phyloP scores from a whole-genome alignment of 2,888 invertebrate species.

The Acanthosepion pharaonis region DNA sequence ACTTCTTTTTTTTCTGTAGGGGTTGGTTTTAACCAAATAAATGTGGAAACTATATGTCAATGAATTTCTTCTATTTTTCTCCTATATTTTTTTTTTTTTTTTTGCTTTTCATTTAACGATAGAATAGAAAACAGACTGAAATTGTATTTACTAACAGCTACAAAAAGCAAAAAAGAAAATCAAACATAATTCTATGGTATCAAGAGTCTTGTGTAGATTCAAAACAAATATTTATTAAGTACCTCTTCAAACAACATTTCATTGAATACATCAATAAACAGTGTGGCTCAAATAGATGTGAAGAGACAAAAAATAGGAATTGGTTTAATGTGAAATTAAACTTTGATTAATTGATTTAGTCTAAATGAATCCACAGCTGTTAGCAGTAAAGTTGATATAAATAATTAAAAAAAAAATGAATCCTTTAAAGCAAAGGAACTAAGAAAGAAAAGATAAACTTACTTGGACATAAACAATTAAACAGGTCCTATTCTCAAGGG shows the following conservation, averaged over 20 bases:
- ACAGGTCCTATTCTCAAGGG: neutral
- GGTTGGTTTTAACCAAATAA: neutral
- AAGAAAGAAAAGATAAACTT: neutral
- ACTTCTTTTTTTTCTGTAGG: neutral
- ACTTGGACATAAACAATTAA: neutral
- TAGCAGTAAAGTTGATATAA: neutral
- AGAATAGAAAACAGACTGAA: neutral
- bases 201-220: neutral
- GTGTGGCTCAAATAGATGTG: neutral
- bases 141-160: neutral
- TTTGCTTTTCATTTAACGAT: neutral
- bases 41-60: neutral
- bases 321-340: slow-evolving; percentile 17
- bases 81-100: neutral
- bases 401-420: neutral
- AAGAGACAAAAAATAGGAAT: neutral
- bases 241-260: neutral
- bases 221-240: neutral
- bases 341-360: neutral
- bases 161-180: neutral
- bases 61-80: neutral
- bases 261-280: neutral
- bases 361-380: neutral
- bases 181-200: neutral
- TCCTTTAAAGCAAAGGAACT: neutral